Evolutionary conservation across 2,113 vertebrate genomes (phyloP).

Genomic region (Cisticola juncidis): DNA sequence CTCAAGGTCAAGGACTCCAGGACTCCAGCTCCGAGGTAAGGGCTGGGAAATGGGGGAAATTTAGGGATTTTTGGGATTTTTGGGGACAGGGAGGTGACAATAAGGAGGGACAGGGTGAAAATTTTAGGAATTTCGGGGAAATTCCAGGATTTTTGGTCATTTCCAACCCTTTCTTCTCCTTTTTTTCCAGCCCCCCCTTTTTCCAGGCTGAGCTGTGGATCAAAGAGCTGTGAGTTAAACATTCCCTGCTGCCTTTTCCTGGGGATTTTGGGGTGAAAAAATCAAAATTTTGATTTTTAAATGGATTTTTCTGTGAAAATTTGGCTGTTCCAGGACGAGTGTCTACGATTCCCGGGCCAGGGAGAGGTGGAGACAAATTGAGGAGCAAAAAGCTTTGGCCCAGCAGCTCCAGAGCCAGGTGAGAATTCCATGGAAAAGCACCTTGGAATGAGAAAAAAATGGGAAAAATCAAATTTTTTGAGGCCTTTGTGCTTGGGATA

Average conservation of each 20-base stretch:
- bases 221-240: slow-evolving; percentile 92
- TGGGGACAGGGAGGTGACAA: no score
- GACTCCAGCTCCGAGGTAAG: slow-evolving; percentile 82
- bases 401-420: slow-evolving; percentile 88
- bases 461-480: accelerated
- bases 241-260: background rate
- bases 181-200: slow-evolving; percentile 76
- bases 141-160: accelerated
- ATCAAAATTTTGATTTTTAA: background rate
- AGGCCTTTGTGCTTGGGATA: background rate
- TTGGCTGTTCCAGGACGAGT: slow-evolving; percentile 87
- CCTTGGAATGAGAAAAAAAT: no score
- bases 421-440: background rate
- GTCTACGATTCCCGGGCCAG: slow-evolving; percentile 92
- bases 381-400: slow-evolving; percentile 89
- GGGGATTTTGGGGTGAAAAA: background rate
- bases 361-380: slow-evolving; percentile 89
- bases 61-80: background rate
- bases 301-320: accelerated
- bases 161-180: background rate
- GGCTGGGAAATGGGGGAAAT: background rate
- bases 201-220: slow-evolving; percentile 95
- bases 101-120: no score
- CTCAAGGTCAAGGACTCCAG: slow-evolving; percentile 86
- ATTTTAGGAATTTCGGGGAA: background rate